A percentile compares a stretch with the other conserved stretches of the same genome.
phyloP scores from a whole-genome alignment of 2,888 invertebrate genomes.

The Homarus gammarus region DNA sequence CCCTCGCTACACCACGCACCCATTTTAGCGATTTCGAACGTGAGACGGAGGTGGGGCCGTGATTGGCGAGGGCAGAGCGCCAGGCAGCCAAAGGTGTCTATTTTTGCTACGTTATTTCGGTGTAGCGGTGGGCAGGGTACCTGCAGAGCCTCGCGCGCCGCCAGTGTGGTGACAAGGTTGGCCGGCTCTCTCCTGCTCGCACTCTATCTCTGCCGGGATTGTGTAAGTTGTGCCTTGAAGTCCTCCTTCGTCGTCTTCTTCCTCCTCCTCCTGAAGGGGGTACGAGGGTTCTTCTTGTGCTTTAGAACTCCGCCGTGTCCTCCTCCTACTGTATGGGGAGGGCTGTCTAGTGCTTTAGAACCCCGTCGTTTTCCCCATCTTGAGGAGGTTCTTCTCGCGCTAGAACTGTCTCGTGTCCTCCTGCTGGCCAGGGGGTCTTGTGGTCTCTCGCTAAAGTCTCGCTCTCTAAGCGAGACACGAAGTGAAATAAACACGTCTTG shows the following conservation, averaged over 20 bases:
- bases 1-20: conserved; percentile 26
- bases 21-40: conserved; percentile 61
- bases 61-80: conserved; percentile 51
- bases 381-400: too few relatives aligned
- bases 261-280: not conserved
- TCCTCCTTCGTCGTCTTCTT: not conserved
- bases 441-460: too few relatives aligned
- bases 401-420: too few relatives aligned
- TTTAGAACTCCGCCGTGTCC: too few relatives aligned
- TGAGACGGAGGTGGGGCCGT: conserved; percentile 43
- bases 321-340: too few relatives aligned
- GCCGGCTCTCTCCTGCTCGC: conserved; percentile 74
- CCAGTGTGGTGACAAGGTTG: conserved; percentile 70
- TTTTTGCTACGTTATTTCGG: conserved; percentile 60
- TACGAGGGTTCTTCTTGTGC: too few relatives aligned
- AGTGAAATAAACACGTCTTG: too few relatives aligned
- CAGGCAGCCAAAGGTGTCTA: conserved; percentile 22
- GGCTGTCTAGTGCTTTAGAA: too few relatives aligned
- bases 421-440: too few relatives aligned
- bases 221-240: conserved; percentile 44
- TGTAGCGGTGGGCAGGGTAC: conserved; percentile 13
- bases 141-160: conserved; percentile 65
- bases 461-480: too few relatives aligned
- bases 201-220: conserved; percentile 49
- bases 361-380: too few relatives aligned